These are phyloP conservation scores for Malacoraja senta DNA, from an alignment of 2,797 vertebrate species.

Conservation along the genomic window DNA sequence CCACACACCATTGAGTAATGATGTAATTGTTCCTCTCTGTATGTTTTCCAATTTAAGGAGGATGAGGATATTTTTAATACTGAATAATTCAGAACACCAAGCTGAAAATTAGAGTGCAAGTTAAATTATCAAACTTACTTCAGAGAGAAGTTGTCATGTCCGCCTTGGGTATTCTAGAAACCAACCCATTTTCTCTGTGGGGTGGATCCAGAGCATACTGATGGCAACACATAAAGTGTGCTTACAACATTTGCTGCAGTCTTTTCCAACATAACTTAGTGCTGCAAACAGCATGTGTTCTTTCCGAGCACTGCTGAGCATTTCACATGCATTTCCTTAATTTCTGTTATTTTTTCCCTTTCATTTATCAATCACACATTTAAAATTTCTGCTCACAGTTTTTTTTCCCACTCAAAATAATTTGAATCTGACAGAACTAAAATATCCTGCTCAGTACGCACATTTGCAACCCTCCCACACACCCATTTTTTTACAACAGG, in stretches of 20 bases:
- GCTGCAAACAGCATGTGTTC: background rate
- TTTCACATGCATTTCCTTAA: background rate
- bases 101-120: background rate
- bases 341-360: background rate
- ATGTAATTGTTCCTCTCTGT: background rate
- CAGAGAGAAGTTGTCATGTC: background rate
- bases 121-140: background rate
- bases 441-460: background rate
- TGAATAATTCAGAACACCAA: background rate
- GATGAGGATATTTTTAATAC: background rate
- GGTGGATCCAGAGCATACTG: background rate
- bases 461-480: background rate
- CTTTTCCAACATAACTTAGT: background rate
- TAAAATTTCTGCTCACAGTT: background rate
- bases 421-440: background rate
- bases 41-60: background rate
- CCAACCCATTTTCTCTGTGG: background rate
- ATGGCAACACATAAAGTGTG: background rate
- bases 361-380: background rate
- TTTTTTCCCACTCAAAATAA: slow-evolving; percentile 6
- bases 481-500: background rate
- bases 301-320: background rate
- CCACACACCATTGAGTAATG: background rate
- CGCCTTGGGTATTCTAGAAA: background rate
- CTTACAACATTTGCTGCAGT: background rate